Conservation (phyloP, 2,888 invertebrate genomes). For the Torymus texanus region DNA sequence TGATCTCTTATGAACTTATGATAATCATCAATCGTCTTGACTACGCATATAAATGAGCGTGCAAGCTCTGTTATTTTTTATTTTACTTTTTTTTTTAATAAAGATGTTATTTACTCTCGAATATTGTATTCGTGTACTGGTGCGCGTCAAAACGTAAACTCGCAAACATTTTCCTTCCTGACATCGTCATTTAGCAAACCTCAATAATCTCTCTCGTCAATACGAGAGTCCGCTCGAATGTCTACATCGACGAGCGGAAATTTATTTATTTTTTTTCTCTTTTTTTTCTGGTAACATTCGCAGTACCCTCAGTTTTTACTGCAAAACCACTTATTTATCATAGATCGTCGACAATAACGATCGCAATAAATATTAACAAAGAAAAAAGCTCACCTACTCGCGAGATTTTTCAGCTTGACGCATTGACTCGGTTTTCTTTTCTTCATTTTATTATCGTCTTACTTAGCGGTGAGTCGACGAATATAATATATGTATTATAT, state of each 20-base stretch:
- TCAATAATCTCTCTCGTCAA: conserved; percentile 38
- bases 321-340: conserved; percentile 37
- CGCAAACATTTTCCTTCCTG: conserved; percentile 23
- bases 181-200: conserved; percentile 23
- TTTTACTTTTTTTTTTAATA: conserved; percentile 37
- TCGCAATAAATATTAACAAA: conserved; percentile 41
- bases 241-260: conserved; percentile 43
- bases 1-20: conserved; percentile 64
- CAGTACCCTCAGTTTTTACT: conserved; percentile 36
- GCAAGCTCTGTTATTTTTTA: conserved; percentile 59
- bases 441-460: conserved; percentile 26
- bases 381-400: conserved; percentile 36
- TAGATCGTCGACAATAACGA: conserved; percentile 38
- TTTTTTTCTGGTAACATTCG: conserved; percentile 42
- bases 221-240: conserved; percentile 15
- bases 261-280: not conserved
- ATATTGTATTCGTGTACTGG: conserved; percentile 33
- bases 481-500: conserved; percentile 16
- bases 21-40: conserved; percentile 67
- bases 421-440: conserved; percentile 32
- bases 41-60: conserved; percentile 71
- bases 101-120: conserved; percentile 36
- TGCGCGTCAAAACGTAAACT: conserved; percentile 47
- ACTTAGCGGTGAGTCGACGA: conserved; percentile 29
- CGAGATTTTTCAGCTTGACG: conserved; percentile 32